Conservation (phyloP, 2,113 vertebrate species). For the Elephantulus edwardii region DNA sequence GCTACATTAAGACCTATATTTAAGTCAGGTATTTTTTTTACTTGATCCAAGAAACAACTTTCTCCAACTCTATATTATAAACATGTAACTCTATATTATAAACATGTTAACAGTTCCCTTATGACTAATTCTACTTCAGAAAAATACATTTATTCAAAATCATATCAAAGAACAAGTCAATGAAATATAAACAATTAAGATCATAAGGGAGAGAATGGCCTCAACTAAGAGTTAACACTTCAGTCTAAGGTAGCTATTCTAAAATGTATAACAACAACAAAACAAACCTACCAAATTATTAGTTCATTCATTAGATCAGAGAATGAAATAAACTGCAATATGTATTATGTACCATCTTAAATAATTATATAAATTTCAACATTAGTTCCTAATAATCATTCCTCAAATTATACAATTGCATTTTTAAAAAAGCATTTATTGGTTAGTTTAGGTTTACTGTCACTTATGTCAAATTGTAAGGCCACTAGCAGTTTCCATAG, state of each 20-base stretch:
- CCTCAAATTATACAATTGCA: background rate
- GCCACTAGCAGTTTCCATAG: background rate
- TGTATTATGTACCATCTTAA: background rate
- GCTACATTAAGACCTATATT: background rate
- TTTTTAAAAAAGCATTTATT: background rate
- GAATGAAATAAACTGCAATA: background rate
- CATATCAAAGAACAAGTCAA: background rate
- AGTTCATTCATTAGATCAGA: background rate
- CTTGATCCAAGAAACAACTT: background rate
- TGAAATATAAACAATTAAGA: constrained; percentile 14
- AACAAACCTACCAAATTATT: background rate
- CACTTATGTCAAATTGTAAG: background rate
- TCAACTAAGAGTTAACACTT: background rate
- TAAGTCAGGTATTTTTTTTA: constrained; percentile 28
- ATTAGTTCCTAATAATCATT: background rate
- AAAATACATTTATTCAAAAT: constrained; percentile 22
- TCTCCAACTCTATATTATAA: background rate
- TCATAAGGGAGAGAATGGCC: background rate
- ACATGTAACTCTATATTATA: background rate
- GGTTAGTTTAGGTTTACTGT: background rate
- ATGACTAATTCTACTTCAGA: background rate
- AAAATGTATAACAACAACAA: background rate
- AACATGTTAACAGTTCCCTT: background rate
- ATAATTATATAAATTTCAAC: background rate
- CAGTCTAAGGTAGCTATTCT: background rate